These are phyloP conservation scores for Corythoichthys haematopterus DNA, from an alignment of 2,113 vertebrate genomes.

Conservation along the genomic window DNA sequence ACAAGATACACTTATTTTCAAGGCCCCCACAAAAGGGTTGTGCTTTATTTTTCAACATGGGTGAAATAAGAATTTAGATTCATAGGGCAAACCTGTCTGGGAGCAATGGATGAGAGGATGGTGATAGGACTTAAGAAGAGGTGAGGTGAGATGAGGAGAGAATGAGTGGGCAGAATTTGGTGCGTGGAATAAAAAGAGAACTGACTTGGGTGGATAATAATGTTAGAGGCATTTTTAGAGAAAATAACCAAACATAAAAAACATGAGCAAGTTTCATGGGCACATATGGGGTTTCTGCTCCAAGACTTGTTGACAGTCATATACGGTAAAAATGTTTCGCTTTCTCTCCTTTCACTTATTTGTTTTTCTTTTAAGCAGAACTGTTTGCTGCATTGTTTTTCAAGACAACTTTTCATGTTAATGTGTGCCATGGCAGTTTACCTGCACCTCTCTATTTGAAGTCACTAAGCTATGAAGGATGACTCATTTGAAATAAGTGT, in stretches of 20 bases:
- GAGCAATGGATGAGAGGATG: background rate
- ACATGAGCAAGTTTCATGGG: conserved; percentile 5
- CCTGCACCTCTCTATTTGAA: conserved; percentile 47
- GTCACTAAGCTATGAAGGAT: conserved; percentile 60
- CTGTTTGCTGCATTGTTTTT: background rate
- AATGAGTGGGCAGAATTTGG: background rate
- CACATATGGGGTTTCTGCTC: background rate
- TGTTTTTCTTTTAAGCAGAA: conserved; percentile 5
- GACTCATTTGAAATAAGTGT: conserved; percentile 58
- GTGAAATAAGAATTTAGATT: background rate
- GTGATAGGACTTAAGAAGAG: background rate
- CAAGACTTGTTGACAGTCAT: background rate
- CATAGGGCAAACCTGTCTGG: background rate
- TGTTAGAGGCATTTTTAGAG: too few species aligned
- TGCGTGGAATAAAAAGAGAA: background rate
- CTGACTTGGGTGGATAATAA: background rate
- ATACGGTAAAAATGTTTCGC: background rate
- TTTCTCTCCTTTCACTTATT: background rate
- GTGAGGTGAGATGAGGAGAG: background rate
- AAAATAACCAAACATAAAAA: background rate
- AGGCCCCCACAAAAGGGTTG: background rate
- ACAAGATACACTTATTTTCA: background rate
- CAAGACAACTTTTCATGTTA: conserved; percentile 1
- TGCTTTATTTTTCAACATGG: background rate
- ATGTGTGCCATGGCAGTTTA: conserved; percentile 26